phyloP scores from a whole-genome alignment of 1,140 invertebrate species.

The Chymomyza costata region DNA sequence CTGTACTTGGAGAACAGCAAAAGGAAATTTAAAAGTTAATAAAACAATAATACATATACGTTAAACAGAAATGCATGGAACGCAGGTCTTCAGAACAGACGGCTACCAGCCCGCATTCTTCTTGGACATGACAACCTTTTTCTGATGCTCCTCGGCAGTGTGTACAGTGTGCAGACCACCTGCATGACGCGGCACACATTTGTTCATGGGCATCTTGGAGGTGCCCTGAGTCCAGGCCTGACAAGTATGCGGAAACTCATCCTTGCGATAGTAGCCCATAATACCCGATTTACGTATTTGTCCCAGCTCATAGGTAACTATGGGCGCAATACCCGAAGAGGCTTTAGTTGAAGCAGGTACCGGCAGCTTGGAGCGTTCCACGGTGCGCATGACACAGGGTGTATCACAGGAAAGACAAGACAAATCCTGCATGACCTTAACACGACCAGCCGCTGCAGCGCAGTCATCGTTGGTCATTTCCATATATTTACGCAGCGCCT shows the following conservation, averaged over 20 bases:
- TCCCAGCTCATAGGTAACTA: conserved; percentile 82
- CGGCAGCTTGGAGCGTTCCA: conserved; percentile 76
- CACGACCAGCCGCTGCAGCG: conserved; percentile 83
- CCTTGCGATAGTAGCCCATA: conserved; percentile 66
- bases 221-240: conserved; percentile 46
- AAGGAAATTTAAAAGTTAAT: too few relatives aligned
- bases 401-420: conserved; percentile 86
- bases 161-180: conserved; percentile 84
- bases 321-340: conserved; percentile 78
- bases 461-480: conserved; percentile 76
- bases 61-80: too few relatives aligned
- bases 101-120: conserved; percentile 44
- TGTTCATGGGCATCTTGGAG: conserved; percentile 65
- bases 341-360: conserved; percentile 76
- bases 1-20: too few relatives aligned
- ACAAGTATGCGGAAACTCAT: conserved; percentile 53
- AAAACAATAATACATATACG: too few relatives aligned
- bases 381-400: conserved; percentile 81
- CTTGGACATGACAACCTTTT: conserved; percentile 59
- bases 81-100: too few relatives aligned
- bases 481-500: conserved; percentile 78
- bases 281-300: conserved; percentile 66
- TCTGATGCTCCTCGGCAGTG: conserved; percentile 79
- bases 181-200: conserved; percentile 83
- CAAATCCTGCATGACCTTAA: conserved; percentile 80